phyloP scores from a whole-genome alignment of 2,797 vertebrate genomes.

The Aeoliscus strigatus region DNA sequence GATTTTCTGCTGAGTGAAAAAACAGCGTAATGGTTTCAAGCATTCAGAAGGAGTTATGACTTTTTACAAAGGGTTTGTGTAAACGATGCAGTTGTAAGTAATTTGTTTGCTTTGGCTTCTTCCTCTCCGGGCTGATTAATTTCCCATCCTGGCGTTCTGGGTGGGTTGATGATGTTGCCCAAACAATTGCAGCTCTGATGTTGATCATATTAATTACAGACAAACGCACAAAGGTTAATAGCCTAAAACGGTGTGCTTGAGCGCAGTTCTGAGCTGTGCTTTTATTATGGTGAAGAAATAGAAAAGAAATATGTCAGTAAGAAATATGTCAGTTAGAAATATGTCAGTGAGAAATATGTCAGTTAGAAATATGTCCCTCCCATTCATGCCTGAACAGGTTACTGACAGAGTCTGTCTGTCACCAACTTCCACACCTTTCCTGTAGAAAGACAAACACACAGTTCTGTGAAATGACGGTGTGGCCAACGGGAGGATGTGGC shows the following conservation, averaged over 20 bases:
- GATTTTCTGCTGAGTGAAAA: slow-evolving; percentile 1
- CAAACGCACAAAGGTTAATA: slow-evolving; percentile 53
- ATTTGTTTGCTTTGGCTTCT: slow-evolving; percentile 4
- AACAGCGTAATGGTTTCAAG: background rate
- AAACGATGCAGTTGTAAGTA: slow-evolving; percentile 12
- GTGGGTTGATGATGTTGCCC: slow-evolving; percentile 26
- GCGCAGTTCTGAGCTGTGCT: slow-evolving; percentile 37
- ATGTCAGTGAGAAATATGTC: no score
- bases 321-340: no score
- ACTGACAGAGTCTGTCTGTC: no score
- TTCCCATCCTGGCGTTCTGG: slow-evolving; percentile 14
- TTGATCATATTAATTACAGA: slow-evolving; percentile 49
- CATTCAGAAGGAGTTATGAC: slow-evolving; percentile 5
- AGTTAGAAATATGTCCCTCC: no score
- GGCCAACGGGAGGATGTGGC: no score
- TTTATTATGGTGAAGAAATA: no score
- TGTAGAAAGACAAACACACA: no score
- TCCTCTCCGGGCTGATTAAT: slow-evolving; percentile 23
- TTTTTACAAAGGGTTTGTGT: background rate
- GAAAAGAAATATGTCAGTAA: no score
- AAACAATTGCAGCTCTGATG: slow-evolving; percentile 26
- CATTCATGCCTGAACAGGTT: no score
- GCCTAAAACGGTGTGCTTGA: slow-evolving; percentile 40
- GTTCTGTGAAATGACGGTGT: no score
- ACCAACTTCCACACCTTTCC: no score